These are phyloP conservation scores for Sterna hirundo DNA, from an alignment of 2,113 vertebrate genomes.

Conservation along the genomic window DNA sequence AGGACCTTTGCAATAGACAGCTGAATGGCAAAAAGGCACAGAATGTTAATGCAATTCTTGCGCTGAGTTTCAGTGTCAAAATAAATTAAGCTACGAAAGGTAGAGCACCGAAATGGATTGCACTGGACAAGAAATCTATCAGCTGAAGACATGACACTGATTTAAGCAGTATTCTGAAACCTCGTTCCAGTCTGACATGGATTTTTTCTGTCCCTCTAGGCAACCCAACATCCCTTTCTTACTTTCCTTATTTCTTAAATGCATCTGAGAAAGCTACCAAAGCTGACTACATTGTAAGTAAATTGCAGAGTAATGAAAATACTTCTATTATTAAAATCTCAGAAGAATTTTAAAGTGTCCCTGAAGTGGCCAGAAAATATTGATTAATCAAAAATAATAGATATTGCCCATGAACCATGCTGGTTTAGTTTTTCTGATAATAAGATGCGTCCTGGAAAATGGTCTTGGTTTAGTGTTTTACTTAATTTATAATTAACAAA, in stretches of 20 bases:
- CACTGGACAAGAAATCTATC: slow-evolving; percentile 32
- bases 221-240: neutral
- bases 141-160: slow-evolving; percentile 16
- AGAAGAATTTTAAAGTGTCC: neutral
- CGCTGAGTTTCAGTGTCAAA: neutral
- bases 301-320: neutral
- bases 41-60: slow-evolving; percentile 44
- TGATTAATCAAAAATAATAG: neutral
- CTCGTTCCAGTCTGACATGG: neutral
- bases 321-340: neutral
- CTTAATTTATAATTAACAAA: neutral
- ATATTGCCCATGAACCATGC: neutral
- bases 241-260: neutral
- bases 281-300: neutral
- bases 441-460: neutral
- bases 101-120: slow-evolving; percentile 13
- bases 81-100: slow-evolving; percentile 44
- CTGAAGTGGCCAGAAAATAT: neutral
- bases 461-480: neutral
- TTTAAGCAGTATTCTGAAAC: slow-evolving; percentile 22
- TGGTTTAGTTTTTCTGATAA: neutral
- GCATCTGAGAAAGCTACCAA: neutral
- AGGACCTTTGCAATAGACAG: slow-evolving; percentile 25
- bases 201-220: neutral
- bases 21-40: slow-evolving; percentile 12